Evolutionary conservation across 2,797 vertebrate genomes (phyloP).

Genomic region (Ptychadena robeensis): DNA sequence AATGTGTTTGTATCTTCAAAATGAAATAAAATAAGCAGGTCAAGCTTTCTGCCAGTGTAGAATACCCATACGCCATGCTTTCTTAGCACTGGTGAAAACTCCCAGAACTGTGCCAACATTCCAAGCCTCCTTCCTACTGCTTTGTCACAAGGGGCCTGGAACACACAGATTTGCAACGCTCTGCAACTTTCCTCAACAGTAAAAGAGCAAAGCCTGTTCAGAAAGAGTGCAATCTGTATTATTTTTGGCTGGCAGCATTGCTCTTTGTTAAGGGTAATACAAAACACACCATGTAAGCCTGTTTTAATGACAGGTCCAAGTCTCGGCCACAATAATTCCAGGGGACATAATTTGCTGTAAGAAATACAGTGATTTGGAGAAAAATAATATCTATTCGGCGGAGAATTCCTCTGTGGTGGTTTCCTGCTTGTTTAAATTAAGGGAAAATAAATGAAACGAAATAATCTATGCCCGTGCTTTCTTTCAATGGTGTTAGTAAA

Average conservation of each 20-base stretch:
- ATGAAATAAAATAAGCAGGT: slow-evolving; percentile 5
- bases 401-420: slow-evolving; percentile 19
- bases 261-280: slow-evolving; percentile 54
- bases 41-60: neutral
- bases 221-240: slow-evolving; percentile 36
- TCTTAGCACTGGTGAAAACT: neutral
- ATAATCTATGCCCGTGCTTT: slow-evolving; percentile 2
- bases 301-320: slow-evolving; percentile 53
- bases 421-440: slow-evolving; percentile 31
- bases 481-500: neutral
- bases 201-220: slow-evolving; percentile 25
- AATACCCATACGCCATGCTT: neutral
- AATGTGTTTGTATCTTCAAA: slow-evolving; percentile 21
- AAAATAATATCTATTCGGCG: neutral
- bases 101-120: slow-evolving; percentile 5
- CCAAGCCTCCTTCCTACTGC: slow-evolving; percentile 32
- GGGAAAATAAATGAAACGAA: slow-evolving; percentile 8
- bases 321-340: slow-evolving; percentile 52
- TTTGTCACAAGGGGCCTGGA: slow-evolving; percentile 27
- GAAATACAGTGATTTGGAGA: slow-evolving; percentile 21
- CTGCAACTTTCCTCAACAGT: slow-evolving; percentile 32
- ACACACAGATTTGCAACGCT: slow-evolving; percentile 46
- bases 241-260: slow-evolving; percentile 35
- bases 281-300: slow-evolving; percentile 50
- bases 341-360: slow-evolving; percentile 42